Base-by-base conservation (phyloP, 1,140 invertebrate species). In the Euborellia annulipes region DNA sequence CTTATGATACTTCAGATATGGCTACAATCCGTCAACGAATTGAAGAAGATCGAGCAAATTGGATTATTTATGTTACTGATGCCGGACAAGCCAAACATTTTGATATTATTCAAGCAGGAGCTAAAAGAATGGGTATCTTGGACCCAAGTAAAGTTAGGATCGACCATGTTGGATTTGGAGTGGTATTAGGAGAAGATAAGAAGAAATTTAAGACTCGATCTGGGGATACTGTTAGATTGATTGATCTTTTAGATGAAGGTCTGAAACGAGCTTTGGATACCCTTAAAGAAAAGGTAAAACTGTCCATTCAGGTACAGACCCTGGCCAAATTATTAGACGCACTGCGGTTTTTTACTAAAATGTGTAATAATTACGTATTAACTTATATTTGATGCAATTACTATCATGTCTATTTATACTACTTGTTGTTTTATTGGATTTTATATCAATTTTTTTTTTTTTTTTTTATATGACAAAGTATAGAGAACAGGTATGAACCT, bases 121-220 rank as follows among this genome's bases (percentile, higher is more conserved):
- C 80, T 0, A 66, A 73, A 53, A 66, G 75, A 21, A 73, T 75
- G 38, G 85, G 79, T 9, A 82, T 85, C 62, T 64, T 83, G 14
- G 70, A 77, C 56, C 68, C 70, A 0, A 59, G 64, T 16, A 65
- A 69, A 42, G 71, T 76, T 36, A 71, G 82, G 40, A 65, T 94
- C 1, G 88, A 97, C 62, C 89, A 95, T 67, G 86, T 97, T 22
- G 78, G 78, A 13, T 98, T 98, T 66, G 96, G 96, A 17, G 85
- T 98, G 7, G 96, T 99, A 0, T 67, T 98, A 0, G 96, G 96
- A 14, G 94, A 96, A 67, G 94, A 98, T 68, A 93, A 87, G 61
- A 99, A 98, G 61, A 98, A 98, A 64, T 98, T 99, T 58, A 99
- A 98, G 68, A 98, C 95, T 1, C 73, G 96, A 43, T 97, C 93